phyloP scores from a whole-genome alignment of 2,888 invertebrate species.

The Ochropleura leucogaster region DNA sequence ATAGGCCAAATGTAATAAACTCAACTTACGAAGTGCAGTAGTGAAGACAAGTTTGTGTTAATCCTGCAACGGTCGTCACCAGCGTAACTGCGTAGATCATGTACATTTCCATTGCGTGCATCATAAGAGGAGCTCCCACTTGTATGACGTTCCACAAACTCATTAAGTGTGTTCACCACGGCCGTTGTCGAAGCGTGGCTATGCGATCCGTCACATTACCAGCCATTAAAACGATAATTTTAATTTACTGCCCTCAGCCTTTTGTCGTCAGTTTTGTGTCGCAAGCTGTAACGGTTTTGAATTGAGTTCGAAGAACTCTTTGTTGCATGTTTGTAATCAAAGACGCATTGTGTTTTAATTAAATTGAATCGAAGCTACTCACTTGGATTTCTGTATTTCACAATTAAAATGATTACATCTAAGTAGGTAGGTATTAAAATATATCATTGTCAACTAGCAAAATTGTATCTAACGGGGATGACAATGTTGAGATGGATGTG shows the following conservation, averaged over 20 bases:
- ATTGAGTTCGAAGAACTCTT: constrained; percentile 53
- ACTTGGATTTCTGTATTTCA: background rate
- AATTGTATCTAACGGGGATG: no score
- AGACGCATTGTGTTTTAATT: constrained; percentile 48
- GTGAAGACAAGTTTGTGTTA: constrained; percentile 37
- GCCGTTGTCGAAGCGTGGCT: constrained; percentile 60
- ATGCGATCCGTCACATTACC: constrained; percentile 64
- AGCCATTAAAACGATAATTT: constrained; percentile 66
- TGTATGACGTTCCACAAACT: constrained; percentile 52
- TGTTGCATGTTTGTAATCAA: constrained; percentile 36
- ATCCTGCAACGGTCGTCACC: constrained; percentile 33
- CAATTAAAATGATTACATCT: background rate
- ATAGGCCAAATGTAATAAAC: background rate
- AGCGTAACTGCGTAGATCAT: constrained; percentile 37
- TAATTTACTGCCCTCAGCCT: constrained; percentile 60
- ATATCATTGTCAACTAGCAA: background rate
- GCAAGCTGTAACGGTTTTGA: constrained; percentile 46
- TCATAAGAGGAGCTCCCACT: constrained; percentile 43
- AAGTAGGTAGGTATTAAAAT: no score
- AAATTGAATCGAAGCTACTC: constrained; percentile 2
- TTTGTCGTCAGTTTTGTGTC: constrained; percentile 36
- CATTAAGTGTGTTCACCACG: constrained; percentile 64
- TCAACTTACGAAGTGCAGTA: constrained; percentile 60
- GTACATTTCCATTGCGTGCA: constrained; percentile 53
- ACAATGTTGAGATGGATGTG: no score